Conservation (phyloP, 2,888 invertebrate species). For the Epistrophe eligans region DNA sequence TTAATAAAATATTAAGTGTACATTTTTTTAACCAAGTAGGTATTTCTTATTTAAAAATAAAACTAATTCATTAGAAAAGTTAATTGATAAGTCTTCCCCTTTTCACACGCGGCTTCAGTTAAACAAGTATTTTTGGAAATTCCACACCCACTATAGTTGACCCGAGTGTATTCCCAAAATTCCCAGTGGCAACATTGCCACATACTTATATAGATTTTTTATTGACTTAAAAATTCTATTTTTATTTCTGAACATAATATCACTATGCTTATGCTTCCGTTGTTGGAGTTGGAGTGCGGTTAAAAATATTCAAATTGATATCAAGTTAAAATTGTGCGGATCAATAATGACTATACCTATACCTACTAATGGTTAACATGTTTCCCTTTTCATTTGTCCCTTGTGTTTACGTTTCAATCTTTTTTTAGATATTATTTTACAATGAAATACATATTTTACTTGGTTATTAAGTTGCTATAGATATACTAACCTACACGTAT, state of each 20-base stretch:
- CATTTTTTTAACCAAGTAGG: not conserved
- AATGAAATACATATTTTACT: not conserved
- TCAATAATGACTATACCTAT: constrained; percentile 30
- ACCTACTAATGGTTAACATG: not conserved
- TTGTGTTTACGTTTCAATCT: not conserved
- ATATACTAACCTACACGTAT: not conserved
- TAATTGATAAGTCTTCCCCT: not conserved
- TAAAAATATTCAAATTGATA: constrained; percentile 41
- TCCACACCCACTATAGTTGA: constrained; percentile 42
- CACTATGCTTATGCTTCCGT: constrained; percentile 34
- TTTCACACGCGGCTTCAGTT: not conserved
- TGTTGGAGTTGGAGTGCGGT: constrained; percentile 49
- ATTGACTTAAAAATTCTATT: constrained; percentile 57
- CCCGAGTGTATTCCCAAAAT: constrained; percentile 28
- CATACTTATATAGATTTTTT: not conserved
- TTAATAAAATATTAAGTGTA: no score
- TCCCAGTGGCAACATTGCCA: constrained; percentile 42
- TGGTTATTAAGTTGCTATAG: not conserved
- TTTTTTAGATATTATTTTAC: not conserved
- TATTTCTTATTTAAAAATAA: not conserved
- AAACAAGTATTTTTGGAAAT: constrained; percentile 48
- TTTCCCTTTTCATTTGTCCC: not conserved
- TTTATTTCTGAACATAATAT: constrained; percentile 24
- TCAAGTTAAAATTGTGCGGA: constrained; percentile 50
- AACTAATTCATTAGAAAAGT: constrained; percentile 2